These are phyloP conservation scores for Myotis pilosus DNA, from an alignment of 2,797 vertebrate species.

Conservation along the genomic window DNA sequence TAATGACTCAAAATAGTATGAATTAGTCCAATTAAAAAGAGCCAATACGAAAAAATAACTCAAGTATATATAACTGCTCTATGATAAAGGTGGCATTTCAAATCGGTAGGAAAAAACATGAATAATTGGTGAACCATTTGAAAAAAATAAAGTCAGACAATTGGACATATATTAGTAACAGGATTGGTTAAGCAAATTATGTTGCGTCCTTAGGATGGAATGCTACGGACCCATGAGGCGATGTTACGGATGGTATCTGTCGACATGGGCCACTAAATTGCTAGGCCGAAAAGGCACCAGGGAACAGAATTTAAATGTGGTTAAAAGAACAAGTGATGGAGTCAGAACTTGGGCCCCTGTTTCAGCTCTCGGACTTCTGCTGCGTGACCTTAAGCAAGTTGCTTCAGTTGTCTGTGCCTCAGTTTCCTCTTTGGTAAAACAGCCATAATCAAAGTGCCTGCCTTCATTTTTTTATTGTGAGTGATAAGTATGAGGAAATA, in stretches of 20 bases:
- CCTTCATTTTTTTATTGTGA: not conserved
- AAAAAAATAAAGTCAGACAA: slow-evolving; percentile 49
- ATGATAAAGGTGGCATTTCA: slow-evolving; percentile 53
- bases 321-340: not conserved
- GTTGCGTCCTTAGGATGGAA: not conserved
- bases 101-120: slow-evolving; percentile 31
- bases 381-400: not conserved
- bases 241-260: not conserved
- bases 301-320: not conserved
- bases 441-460: not conserved
- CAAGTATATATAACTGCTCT: not conserved
- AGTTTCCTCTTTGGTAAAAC: not conserved
- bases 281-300: not conserved
- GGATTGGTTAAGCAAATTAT: not conserved
- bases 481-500: not conserved
- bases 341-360: not conserved
- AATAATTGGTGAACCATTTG: slow-evolving; percentile 45
- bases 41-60: slow-evolving; percentile 25
- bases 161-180: slow-evolving; percentile 35
- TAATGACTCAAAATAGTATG: not conserved
- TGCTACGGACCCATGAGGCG: not conserved
- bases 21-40: slow-evolving; percentile 32
- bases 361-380: not conserved
- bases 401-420: not conserved
- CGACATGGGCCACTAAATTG: not conserved